Percentiles rank a stretch among this genome's conserved stretches.
Evolutionary conservation across 2,797 vertebrate species (phyloP).

Genomic region (Pempheris klunzingeri): DNA sequence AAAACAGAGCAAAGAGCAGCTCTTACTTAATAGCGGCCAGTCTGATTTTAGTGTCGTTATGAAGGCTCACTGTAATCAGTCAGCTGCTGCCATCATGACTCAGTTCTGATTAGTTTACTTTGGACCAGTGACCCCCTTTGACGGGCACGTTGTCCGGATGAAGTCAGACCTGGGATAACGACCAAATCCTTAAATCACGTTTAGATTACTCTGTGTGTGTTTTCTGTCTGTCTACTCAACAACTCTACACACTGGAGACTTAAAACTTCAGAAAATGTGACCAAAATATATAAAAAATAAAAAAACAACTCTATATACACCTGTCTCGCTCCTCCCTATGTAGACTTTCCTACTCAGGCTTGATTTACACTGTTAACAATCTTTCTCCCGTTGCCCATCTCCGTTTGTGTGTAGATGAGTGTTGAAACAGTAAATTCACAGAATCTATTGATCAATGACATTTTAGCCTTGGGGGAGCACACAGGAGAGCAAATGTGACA

Average conservation of each 20-base stretch:
- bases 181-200: conserved; percentile 24
- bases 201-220: conserved; percentile 3
- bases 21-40: conserved; percentile 39
- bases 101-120: conserved; percentile 48
- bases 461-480: conserved; percentile 13
- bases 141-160: conserved; percentile 38
- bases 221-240: neutral
- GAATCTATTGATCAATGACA: conserved; percentile 26
- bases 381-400: neutral
- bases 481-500: conserved; percentile 16
- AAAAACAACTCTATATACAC: neutral
- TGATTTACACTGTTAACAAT: neutral
- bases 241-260: neutral
- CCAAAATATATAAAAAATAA: neutral
- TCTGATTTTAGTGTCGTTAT: conserved; percentile 29
- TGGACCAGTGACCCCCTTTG: conserved; percentile 22
- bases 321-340: neutral
- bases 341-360: neutral
- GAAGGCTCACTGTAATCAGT: conserved; percentile 47
- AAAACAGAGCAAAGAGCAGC: conserved; percentile 40
- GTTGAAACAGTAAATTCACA: conserved; percentile 17
- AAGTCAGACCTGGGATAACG: conserved; percentile 45
- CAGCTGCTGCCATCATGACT: conserved; percentile 36
- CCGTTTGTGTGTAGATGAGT: neutral
- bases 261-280: neutral